A percentile compares a stretch with the other conserved stretches of the same genome.
phyloP scores from a whole-genome alignment of 2,797 vertebrate species.

The Sebastolobus alascanus region DNA sequence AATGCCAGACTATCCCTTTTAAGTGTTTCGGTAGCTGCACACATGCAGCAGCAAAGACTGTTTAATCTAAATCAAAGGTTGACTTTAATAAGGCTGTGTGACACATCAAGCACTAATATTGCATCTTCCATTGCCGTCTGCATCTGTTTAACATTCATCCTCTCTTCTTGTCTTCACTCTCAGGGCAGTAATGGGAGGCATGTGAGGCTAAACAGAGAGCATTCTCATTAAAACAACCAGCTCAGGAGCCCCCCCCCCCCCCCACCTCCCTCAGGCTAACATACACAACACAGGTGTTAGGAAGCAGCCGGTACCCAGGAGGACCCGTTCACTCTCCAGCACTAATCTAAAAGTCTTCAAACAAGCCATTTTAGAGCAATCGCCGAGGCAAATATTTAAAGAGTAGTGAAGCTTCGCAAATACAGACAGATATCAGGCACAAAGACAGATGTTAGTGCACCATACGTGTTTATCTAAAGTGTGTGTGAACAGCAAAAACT shows the following conservation, averaged over 20 bases:
- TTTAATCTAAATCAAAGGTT: constrained; percentile 35
- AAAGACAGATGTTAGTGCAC: background rate
- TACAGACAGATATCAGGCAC: background rate
- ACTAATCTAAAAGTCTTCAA: constrained; percentile 13
- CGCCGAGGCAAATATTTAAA: constrained; percentile 22
- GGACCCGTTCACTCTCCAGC: background rate
- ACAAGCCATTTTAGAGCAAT: constrained; percentile 3
- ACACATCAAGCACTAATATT: background rate
- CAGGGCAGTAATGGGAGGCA: constrained; percentile 65
- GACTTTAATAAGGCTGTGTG: constrained; percentile 6
- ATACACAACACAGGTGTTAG: constrained; percentile 62
- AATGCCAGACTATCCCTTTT: background rate
- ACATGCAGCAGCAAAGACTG: background rate
- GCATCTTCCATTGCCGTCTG: constrained; percentile 11
- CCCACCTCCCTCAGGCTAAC: constrained; percentile 40
- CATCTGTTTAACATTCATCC: constrained; percentile 45
- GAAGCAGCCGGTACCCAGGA: constrained; percentile 14
- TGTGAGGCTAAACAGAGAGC: constrained; percentile 53
- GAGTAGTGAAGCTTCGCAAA: background rate
- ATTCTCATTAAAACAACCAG: constrained; percentile 61
- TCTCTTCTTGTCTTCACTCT: constrained; percentile 19
- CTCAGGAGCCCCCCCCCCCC: constrained; percentile 14
- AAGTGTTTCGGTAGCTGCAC: constrained; percentile 33
- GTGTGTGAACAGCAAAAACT: constrained; percentile 21
- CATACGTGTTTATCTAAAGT: constrained; percentile 5